Evolutionary conservation across 2,113 vertebrate genomes (phyloP), one percentile per base, ranked within the genome.

Genomic region (Aleadryas rufinucha): DNA sequence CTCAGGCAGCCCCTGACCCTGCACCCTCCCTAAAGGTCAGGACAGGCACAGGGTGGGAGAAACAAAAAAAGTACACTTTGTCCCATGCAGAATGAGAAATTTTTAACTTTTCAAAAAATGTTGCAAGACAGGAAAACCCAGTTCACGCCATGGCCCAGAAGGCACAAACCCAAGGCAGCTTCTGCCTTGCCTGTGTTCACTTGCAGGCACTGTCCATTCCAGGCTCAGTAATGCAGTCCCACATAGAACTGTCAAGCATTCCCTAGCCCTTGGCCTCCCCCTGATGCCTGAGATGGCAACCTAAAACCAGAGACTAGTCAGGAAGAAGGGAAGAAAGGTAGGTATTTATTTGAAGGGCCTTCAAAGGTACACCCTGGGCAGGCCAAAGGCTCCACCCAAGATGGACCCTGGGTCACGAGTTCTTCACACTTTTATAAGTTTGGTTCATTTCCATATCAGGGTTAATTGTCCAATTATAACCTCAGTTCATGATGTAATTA

Each of bases 81-180:
- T 66, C 76, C 71, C 47, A 3, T 11, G 57, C 42, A 50, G 76
- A 93, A 76, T 11, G 24, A 72, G 84, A 69, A 35, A 17, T 53
- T 95, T 89, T n/a, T 89, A 76, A 84, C 81, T 74, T 91, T 66
- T 54, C 5, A 47, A 91, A 95, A 94, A 91, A 96, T 94, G 94
- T 45, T 90, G 94, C 78, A 81, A 37, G 90, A 89, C 96, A 71
- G 87, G 94, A 96, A 96, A 90, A 57, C 90, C 94, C 69, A 61
- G 93, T 78, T 87, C 59, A 2, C 1, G 4, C 14, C 59, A 17
- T 0, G 11, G 90, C 81, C 72, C 69, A 21, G 33, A 60, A 49
- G 94, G 91, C 93, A 56, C 0, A 3, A 90, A 75, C 74, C 45
- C 59, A 33, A 18, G 37, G 64, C 60, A 37, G 74, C 39, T 44